phyloP scores from a whole-genome alignment of 1,140 invertebrate species.

The Dreissena polymorpha region DNA sequence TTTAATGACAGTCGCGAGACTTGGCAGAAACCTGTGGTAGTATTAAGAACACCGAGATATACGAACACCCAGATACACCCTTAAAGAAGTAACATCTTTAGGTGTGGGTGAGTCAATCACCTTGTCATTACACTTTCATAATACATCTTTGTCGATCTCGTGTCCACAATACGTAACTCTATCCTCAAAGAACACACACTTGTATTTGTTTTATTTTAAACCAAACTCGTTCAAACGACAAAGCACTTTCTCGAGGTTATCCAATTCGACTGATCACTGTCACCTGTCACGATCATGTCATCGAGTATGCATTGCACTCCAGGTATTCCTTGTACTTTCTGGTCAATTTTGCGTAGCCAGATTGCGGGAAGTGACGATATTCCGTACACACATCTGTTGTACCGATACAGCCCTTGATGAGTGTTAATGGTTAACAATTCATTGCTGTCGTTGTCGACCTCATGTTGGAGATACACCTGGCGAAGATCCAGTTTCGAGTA shows the following conservation, averaged over 20 bases:
- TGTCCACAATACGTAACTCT: slow-evolving; percentile 28
- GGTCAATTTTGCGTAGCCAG: slow-evolving; percentile 80
- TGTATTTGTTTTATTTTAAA: slow-evolving; percentile 19
- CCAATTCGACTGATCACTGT: not conserved
- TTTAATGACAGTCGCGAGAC: not conserved
- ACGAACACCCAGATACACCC: not conserved
- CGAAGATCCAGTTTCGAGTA: slow-evolving; percentile 59
- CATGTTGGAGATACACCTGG: slow-evolving; percentile 59
- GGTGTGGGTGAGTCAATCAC: not conserved
- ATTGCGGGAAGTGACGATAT: slow-evolving; percentile 78
- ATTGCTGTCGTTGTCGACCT: slow-evolving; percentile 48
- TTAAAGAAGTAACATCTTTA: no score
- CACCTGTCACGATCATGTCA: slow-evolving; percentile 57
- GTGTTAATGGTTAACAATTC: slow-evolving; percentile 60
- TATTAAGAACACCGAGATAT: not conserved
- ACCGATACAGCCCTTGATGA: slow-evolving; percentile 53
- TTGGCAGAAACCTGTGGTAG: not conserved
- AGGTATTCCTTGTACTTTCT: slow-evolving; percentile 62
- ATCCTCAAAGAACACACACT: slow-evolving; percentile 23
- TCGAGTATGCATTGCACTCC: slow-evolving; percentile 54
- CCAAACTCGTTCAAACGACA: not conserved
- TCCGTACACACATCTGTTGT: slow-evolving; percentile 44
- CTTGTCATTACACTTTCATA: not conserved
- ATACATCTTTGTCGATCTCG: slow-evolving; percentile 23
- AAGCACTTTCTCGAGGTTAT: slow-evolving; percentile 27